Percentiles rank a stretch among this genome's conserved stretches.
Evolutionary conservation across 2,888 invertebrate genomes (phyloP).

Genomic region (Micoletzkya japonica): DNA sequence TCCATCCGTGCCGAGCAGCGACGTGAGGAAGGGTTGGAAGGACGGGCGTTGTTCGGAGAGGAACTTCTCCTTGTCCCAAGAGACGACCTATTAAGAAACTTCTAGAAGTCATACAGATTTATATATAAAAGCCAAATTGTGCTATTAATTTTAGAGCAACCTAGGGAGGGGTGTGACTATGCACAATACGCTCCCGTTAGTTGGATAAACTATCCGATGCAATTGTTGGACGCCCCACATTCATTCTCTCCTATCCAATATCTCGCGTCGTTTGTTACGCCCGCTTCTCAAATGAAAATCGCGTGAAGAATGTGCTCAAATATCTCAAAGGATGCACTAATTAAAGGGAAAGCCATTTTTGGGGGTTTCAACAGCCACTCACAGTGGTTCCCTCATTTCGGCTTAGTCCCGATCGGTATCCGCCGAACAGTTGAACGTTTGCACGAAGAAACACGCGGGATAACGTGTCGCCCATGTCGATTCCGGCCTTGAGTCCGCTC

Average conservation of each 20-base stretch:
- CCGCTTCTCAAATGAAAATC: not conserved
- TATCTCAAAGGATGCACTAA: not conserved
- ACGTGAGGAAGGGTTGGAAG: slow-evolving; percentile 40
- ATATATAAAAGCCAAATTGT: no score
- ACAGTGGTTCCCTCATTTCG: slow-evolving; percentile 33
- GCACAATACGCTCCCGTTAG: not conserved
- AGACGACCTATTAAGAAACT: no score
- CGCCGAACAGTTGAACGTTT: slow-evolving; percentile 89
- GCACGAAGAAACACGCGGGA: slow-evolving; percentile 88
- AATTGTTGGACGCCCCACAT: no score
- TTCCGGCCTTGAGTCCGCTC: slow-evolving; percentile 77
- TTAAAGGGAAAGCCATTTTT: not conserved
- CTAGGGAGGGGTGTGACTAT: not conserved
- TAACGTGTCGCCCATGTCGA: slow-evolving; percentile 82
- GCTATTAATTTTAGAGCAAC: not conserved
- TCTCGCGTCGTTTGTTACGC: not conserved
- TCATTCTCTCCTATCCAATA: no score
- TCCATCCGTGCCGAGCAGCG: slow-evolving; percentile 50
- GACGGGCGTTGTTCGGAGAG: slow-evolving; percentile 38
- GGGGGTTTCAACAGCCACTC: no score
- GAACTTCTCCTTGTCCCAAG: slow-evolving; percentile 44
- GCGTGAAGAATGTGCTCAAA: not conserved
- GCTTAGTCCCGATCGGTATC: slow-evolving; percentile 72
- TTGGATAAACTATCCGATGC: not conserved
- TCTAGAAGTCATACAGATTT: no score